Evolutionary conservation across 2,113 vertebrate genomes (phyloP), one percentile per base, ranked within the genome.

Genomic region (Calypte anna): DNA sequence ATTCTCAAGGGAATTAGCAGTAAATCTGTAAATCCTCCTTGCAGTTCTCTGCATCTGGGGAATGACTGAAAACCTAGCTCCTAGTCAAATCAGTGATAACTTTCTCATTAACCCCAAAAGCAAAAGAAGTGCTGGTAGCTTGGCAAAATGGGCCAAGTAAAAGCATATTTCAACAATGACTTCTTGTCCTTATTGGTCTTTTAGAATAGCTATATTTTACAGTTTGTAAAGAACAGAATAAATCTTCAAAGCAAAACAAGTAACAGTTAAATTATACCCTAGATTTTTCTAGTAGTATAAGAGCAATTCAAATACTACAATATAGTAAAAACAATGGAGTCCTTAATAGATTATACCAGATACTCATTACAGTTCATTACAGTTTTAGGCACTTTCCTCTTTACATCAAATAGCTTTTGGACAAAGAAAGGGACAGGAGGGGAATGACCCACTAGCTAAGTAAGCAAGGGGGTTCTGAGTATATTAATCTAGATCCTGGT

Each of bases 331-430:
- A 14, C 3, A 44, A 7, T 30, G 12, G 8, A 61, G 5, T 30
- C 2, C 3, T 68, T 55, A 17, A 28, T 16, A 19, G 10, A 54
- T n/a, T 44, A 2, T 5, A 53, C 14, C 21, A 48, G 0, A 3
- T 54, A 18, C 13, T 63, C n/a, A n/a, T n/a, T n/a, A n/a, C n/a
- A n/a, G 1, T 36, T 68, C 6, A 0, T 85, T 67, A 9, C 9
- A n/a, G 2, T 28, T 66, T 55, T 70, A 77, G 31, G 3, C 14
- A 44, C 54, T 53, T 80, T 7, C 6, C 4, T 55, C 7, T 75
- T 77, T 63, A 6, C 3, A 48, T 2, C 12, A 25, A 50, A 20
- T 46, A 40, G 6, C 18, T 80, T 94, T 90, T 57, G 38, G 22
- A 7, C 40, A 59, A 64, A 84, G 40, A 70, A 31, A 1, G 3